Conservation (phyloP, 2,113 vertebrate species). For the Chionis minor region DNA sequence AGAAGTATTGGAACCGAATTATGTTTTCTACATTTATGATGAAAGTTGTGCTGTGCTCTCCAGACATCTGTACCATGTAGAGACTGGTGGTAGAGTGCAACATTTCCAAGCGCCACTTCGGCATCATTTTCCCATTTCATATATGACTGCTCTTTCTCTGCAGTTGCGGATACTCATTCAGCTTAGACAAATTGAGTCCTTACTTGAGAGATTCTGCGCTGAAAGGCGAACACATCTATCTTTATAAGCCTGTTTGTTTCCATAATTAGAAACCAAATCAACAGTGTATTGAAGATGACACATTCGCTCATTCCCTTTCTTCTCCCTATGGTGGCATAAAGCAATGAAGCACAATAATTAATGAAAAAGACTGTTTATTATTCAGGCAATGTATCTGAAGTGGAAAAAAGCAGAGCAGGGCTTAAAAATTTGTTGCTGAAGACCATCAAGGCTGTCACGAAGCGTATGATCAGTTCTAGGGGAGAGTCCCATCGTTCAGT, state of each 20-base stretch:
- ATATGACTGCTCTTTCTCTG: not conserved
- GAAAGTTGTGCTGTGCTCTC: not conserved
- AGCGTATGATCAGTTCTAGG: not conserved
- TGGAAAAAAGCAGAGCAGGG: not conserved
- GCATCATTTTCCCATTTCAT: not conserved
- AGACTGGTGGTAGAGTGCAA: not conserved
- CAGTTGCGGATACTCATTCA: not conserved
- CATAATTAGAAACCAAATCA: conserved; percentile 42
- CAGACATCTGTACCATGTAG: not conserved
- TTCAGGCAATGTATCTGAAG: not conserved
- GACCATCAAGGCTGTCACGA: not conserved
- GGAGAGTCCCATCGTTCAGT: not conserved
- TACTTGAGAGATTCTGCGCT: not conserved
- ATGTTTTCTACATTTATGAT: not conserved
- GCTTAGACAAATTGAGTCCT: not conserved
- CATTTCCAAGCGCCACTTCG: not conserved
- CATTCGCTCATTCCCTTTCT: conserved; percentile 34
- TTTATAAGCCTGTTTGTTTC: conserved; percentile 52
- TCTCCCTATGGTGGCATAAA: conserved; percentile 31
- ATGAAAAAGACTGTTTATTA: conserved; percentile 34
- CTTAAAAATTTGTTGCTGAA: conserved; percentile 1
- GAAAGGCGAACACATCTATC: conserved; percentile 39
- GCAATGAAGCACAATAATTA: conserved; percentile 42
- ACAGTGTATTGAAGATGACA: conserved; percentile 48
- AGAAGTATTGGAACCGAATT: conserved; percentile 14